Conservation (phyloP, 2,888 invertebrate genomes). For the Agriotes lineatus region DNA sequence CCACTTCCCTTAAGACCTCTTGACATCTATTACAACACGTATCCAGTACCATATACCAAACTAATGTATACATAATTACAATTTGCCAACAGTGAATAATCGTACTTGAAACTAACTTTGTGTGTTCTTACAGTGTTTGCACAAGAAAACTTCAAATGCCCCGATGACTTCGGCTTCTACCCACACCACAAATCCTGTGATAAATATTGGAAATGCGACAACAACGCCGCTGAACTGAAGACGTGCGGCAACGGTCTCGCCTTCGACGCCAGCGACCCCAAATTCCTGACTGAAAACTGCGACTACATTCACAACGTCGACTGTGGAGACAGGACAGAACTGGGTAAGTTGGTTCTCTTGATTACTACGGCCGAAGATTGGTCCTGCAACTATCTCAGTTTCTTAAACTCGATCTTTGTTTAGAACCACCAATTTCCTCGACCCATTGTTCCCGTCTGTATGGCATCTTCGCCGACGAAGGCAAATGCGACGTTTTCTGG, state of each 20-base stretch:
- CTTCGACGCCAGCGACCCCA: slow-evolving; percentile 89
- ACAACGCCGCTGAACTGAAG: slow-evolving; percentile 87
- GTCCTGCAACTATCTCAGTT: too few relatives aligned
- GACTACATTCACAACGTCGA: slow-evolving; percentile 96
- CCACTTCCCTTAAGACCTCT: too few relatives aligned
- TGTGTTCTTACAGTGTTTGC: slow-evolving; percentile 72
- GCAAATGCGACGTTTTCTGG: slow-evolving; percentile 94
- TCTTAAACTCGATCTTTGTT: too few relatives aligned
- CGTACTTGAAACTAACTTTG: too few relatives aligned
- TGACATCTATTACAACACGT: too few relatives aligned
- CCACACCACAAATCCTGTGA: slow-evolving; percentile 91
- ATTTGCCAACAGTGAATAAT: too few relatives aligned
- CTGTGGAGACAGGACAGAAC: slow-evolving; percentile 87
- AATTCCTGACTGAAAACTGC: slow-evolving; percentile 94
- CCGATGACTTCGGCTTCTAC: slow-evolving; percentile 94
- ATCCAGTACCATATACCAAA: not conserved
- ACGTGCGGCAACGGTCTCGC: slow-evolving; percentile 95
- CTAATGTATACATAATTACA: too few relatives aligned
- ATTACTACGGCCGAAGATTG: not conserved
- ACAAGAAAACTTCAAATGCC: slow-evolving; percentile 91
- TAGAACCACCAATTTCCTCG: slow-evolving; percentile 87
- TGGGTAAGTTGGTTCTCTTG: slow-evolving; percentile 74
- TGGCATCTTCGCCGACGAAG: slow-evolving; percentile 91
- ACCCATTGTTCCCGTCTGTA: slow-evolving; percentile 89
- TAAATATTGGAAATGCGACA: slow-evolving; percentile 96